A percentile compares a stretch with the other conserved stretches of the same genome.
Conservation (phyloP, 2,888 invertebrate genomes). For the Allophyes oxyacanthae region DNA sequence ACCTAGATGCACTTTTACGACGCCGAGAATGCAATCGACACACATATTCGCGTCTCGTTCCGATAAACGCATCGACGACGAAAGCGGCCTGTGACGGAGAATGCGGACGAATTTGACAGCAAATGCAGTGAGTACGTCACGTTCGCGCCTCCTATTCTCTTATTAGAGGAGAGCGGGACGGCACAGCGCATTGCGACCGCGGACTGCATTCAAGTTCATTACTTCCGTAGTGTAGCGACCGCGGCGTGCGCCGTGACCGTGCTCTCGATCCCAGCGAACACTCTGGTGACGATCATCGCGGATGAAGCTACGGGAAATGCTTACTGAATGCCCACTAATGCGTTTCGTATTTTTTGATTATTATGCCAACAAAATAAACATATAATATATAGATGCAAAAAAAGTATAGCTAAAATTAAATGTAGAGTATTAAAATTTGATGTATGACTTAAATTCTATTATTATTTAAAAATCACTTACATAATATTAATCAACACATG, state of each 20-base stretch:
- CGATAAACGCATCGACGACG: conserved; percentile 89
- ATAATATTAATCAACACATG: too few species aligned
- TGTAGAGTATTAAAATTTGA: too few species aligned
- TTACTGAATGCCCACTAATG: conserved; percentile 8
- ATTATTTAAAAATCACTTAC: too few species aligned
- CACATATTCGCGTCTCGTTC: conserved; percentile 89
- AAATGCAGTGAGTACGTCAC: conserved; percentile 86
- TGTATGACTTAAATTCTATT: too few species aligned
- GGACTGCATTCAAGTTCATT: conserved; percentile 89
- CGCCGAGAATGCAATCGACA: conserved; percentile 87
- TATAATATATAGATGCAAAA: too few species aligned
- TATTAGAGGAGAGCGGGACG: conserved; percentile 80
- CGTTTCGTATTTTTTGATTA: too few species aligned
- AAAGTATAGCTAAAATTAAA: too few species aligned
- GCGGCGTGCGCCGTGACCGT: conserved; percentile 80
- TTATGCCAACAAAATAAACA: too few species aligned
- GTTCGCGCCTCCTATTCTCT: conserved; percentile 79
- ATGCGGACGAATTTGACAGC: conserved; percentile 88
- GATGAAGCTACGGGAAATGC: conserved; percentile 18
- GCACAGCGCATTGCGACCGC: conserved; percentile 77
- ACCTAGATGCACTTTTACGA: conserved; percentile 89
- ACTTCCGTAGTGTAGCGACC: conserved; percentile 86
- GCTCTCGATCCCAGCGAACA: conserved; percentile 72
- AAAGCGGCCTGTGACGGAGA: conserved; percentile 88
- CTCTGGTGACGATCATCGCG: conserved; percentile 60